phyloP scores from a whole-genome alignment of 2,888 invertebrate genomes.

The Dolichomitus sp. region DNA sequence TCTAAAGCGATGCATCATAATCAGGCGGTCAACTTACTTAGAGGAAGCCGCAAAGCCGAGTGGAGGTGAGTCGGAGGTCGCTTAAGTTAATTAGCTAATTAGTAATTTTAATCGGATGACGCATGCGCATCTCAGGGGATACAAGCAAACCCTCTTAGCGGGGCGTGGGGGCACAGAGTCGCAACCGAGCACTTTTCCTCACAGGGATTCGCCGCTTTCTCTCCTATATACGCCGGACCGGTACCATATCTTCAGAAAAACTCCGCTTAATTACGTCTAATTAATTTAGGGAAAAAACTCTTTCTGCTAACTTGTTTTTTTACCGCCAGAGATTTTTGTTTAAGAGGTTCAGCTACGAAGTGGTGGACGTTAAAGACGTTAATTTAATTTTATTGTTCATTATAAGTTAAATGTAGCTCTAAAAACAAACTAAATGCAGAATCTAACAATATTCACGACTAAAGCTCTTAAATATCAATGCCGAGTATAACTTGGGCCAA shows the following conservation, averaged over 20 bases:
- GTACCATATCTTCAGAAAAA: constrained; percentile 69
- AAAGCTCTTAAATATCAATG: too few relatives aligned
- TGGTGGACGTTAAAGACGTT: not conserved
- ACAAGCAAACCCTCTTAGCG: constrained; percentile 86
- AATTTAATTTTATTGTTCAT: not conserved
- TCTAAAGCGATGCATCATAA: constrained; percentile 81
- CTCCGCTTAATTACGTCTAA: constrained; percentile 82
- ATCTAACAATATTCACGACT: not conserved
- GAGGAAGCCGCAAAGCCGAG: constrained; percentile 53
- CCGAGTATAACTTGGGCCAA: too few relatives aligned
- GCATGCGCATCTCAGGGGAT: constrained; percentile 86
- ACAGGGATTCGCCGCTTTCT: constrained; percentile 45
- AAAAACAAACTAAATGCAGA: not conserved
- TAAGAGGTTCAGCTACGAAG: not conserved
- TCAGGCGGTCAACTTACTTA: constrained; percentile 85
- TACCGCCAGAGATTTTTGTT: constrained; percentile 46
- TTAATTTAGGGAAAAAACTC: constrained; percentile 85
- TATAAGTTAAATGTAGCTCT: not conserved
- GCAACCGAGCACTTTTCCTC: constrained; percentile 59
- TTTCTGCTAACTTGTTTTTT: constrained; percentile 64
- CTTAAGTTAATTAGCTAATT: constrained; percentile 86
- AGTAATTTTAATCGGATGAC: constrained; percentile 86
- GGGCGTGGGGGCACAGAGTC: constrained; percentile 73
- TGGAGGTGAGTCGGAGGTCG: constrained; percentile 74
- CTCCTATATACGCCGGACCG: constrained; percentile 21